Conservation (phyloP, 2,797 vertebrate species). For the Anguilla megastoma region DNA sequence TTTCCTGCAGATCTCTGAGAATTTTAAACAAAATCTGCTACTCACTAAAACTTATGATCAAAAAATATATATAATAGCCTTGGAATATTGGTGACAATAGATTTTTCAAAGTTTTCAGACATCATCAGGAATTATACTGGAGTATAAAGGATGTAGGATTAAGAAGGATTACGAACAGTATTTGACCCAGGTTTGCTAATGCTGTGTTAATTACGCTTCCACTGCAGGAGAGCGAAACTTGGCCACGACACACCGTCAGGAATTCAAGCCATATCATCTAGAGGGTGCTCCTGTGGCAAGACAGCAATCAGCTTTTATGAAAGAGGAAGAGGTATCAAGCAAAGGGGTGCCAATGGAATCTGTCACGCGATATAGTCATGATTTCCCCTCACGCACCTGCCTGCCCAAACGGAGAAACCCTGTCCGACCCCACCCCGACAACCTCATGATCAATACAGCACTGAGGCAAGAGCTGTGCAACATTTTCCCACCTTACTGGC, state of each 20-base stretch:
- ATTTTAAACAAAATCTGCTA: too few relatives aligned
- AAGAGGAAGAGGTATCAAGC: not conserved
- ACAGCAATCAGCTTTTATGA: conserved; percentile 39
- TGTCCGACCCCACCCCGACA: conserved; percentile 68
- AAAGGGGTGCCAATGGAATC: conserved; percentile 36
- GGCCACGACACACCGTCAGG: conserved; percentile 58
- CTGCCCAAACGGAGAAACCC: conserved; percentile 52
- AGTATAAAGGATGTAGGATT: too few relatives aligned
- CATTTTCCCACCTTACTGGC: not conserved
- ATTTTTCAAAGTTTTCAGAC: too few relatives aligned
- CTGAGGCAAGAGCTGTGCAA: conserved; percentile 62
- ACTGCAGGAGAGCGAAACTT: conserved; percentile 55
- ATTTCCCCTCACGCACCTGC: conserved; percentile 60
- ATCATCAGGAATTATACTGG: too few relatives aligned
- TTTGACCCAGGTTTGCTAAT: not conserved
- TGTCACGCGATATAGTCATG: conserved; percentile 68
- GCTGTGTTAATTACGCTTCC: not conserved
- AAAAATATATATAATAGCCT: too few relatives aligned
- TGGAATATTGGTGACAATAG: too few relatives aligned
- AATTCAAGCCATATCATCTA: conserved; percentile 47
- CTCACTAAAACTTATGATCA: too few relatives aligned
- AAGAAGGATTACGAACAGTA: too few relatives aligned
- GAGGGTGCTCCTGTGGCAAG: conserved; percentile 40
- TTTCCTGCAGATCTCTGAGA: too few relatives aligned
- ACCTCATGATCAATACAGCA: conserved; percentile 72